Conservation (phyloP, 2,113 vertebrate species). For the Nothocercus nigrocapillus region DNA sequence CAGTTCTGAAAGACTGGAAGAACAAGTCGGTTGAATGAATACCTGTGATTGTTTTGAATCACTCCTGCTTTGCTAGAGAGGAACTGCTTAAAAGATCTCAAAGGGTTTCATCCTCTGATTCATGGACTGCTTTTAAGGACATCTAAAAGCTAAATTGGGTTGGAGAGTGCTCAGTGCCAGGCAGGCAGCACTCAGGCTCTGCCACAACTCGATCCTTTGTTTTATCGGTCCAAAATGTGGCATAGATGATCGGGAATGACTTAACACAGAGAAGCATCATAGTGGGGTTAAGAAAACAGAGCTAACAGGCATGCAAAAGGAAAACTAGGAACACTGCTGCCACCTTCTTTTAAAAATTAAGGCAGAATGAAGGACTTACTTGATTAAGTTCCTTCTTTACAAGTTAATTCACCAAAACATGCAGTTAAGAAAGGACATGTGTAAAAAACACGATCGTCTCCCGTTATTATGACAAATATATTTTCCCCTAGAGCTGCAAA, state of each 20-base stretch:
- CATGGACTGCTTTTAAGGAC: neutral
- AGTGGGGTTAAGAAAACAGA: conserved; percentile 40
- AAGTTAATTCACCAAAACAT: conserved; percentile 15
- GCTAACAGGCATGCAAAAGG: neutral
- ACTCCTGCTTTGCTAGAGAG: neutral
- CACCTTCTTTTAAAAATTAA: neutral
- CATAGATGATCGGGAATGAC: neutral
- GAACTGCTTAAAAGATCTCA: conserved; percentile 7
- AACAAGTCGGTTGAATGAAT: conserved; percentile 4
- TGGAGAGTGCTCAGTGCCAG: neutral
- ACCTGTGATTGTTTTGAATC: neutral
- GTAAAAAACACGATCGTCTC: neutral
- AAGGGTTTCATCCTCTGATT: neutral
- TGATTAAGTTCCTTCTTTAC: neutral
- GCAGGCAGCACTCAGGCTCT: neutral
- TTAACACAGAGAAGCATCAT: neutral
- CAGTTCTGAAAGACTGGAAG: conserved; percentile 28
- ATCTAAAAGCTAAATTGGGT: neutral
- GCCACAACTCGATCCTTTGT: neutral
- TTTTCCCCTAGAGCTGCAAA: neutral
- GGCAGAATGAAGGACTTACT: neutral
- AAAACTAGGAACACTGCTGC: neutral
- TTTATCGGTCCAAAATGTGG: neutral
- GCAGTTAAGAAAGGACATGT: neutral
- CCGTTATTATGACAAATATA: neutral